Conservation (phyloP, 2,113 vertebrate species). For the Corythaeola cristata region DNA sequence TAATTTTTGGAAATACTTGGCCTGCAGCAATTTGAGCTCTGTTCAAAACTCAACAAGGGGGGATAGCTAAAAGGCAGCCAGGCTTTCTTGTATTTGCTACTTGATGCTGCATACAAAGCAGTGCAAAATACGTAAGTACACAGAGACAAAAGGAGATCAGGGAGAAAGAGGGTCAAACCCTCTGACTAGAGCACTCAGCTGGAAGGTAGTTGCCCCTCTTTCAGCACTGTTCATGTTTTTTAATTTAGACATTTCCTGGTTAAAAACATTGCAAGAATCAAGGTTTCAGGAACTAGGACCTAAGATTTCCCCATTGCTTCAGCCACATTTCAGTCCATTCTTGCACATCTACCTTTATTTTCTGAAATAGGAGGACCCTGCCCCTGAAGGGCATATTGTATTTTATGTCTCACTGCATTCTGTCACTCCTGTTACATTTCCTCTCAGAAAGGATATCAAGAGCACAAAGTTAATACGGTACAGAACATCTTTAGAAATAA, state of each 20-base stretch:
- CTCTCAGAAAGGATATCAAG: neutral
- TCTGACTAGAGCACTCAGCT: neutral
- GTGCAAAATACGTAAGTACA: neutral
- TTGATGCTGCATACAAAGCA: neutral
- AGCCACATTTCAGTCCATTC: neutral
- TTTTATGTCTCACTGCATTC: neutral
- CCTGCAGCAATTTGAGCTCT: neutral
- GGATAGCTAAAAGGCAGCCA: neutral
- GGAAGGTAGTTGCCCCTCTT: neutral
- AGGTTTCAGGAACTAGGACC: neutral
- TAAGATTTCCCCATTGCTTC: neutral
- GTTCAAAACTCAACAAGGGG: neutral
- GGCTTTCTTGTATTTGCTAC: neutral
- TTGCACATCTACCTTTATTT: neutral
- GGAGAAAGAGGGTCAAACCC: neutral
- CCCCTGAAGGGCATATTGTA: neutral
- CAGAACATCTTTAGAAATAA: neutral
- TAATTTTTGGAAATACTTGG: neutral
- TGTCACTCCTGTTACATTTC: neutral
- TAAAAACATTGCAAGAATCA: neutral
- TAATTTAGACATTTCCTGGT: neutral
- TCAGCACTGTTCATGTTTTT: neutral
- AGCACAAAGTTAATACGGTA: neutral
- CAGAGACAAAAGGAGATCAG: neutral
- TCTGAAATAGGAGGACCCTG: neutral